Evolutionary conservation across 2,797 vertebrate species (phyloP).

Genomic region (Siniperca scherzeri): DNA sequence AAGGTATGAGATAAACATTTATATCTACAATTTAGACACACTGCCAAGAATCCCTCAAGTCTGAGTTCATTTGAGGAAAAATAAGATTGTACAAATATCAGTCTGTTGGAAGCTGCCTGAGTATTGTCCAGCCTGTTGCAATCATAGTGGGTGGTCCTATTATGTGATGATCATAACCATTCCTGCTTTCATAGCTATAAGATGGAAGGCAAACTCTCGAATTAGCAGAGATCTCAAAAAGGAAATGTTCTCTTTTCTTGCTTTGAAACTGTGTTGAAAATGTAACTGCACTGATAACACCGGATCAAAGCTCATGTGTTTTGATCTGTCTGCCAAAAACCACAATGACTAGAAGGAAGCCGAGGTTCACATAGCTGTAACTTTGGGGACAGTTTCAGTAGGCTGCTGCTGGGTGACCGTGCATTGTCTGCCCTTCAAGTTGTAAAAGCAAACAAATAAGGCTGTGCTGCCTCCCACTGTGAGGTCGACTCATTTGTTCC

Average conservation of each 20-base stretch:
- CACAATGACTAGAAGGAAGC: conserved; percentile 11
- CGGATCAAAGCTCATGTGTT: conserved; percentile 41
- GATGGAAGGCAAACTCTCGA: conserved; percentile 26
- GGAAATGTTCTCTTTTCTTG: conserved; percentile 36
- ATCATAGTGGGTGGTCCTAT: conserved; percentile 29
- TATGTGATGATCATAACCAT: conserved; percentile 46
- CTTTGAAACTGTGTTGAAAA: conserved; percentile 31
- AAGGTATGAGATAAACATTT: conserved; percentile 20
- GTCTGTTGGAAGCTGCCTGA: conserved; percentile 37
- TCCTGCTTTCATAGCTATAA: conserved; percentile 35
- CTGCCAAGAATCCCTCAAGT: conserved; percentile 13
- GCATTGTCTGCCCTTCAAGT: conserved; percentile 83
- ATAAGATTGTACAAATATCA: conserved; percentile 35
- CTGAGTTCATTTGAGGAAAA: conserved; percentile 32
- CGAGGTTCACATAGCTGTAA: conserved; percentile 47
- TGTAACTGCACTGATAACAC: conserved; percentile 25
- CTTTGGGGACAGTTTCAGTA: conserved; percentile 66
- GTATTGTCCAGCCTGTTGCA: conserved; percentile 34
- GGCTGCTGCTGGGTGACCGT: conserved; percentile 68
- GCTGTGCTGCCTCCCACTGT: conserved; percentile 70
- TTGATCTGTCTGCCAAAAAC: conserved; percentile 43
- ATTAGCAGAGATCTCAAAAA: conserved; percentile 38
- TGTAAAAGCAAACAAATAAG: conserved; percentile 84
- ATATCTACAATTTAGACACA: conserved; percentile 18
- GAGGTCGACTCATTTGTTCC: conserved; percentile 85